Evolutionary conservation across 2,888 invertebrate genomes (phyloP), one percentile per base, ranked within the genome.

Genomic region (Osmoderma eremita): DNA sequence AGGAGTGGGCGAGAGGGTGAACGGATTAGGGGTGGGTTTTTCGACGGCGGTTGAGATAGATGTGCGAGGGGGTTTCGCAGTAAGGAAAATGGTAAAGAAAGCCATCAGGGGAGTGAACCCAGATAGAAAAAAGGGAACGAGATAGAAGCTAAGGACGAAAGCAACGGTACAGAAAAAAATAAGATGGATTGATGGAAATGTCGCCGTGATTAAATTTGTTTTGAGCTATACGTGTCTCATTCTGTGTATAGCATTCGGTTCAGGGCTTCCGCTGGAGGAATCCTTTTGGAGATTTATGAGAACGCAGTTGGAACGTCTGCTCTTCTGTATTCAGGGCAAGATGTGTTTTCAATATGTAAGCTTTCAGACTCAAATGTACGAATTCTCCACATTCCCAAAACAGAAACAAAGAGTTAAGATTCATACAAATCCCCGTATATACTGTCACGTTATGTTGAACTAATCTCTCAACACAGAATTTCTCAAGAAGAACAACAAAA

Each of bases 141-240:
- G 45, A 41, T 45, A 45, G 56, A 56, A 20, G 36, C 45, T 24
- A 45, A 45, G 30, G 45, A 45, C 76, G 79, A 64, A 53, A 30
- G 64, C 64, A 22, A 18, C 64, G 36, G 53, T 30, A 30, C 24
- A 64, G 50, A 49, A 78, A 74, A 75, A 75, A 76, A 80, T 78
- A 80, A 81, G 81, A 81, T 81, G 79, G 80, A 82, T 82, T 82
- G 81, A 81, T 82, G 81, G 79, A 75, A 80, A 81, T 78, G 80
- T 80, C 80, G 79, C 78, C 78, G 78, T 81, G 81, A 81, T 82
- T 80, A 80, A 81, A 81, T 81, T 82, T 82, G 80, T 80, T 81
- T 81, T 81, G 78, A 79, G 76, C 77, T 80, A 77, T 80, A 79
- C 78, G 79, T 80, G 79, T 78, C 78, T 78, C 78, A 77, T 77